These are phyloP conservation scores for Indri indri DNA, from an alignment of 2,113 vertebrate species.

Conservation along the genomic window DNA sequence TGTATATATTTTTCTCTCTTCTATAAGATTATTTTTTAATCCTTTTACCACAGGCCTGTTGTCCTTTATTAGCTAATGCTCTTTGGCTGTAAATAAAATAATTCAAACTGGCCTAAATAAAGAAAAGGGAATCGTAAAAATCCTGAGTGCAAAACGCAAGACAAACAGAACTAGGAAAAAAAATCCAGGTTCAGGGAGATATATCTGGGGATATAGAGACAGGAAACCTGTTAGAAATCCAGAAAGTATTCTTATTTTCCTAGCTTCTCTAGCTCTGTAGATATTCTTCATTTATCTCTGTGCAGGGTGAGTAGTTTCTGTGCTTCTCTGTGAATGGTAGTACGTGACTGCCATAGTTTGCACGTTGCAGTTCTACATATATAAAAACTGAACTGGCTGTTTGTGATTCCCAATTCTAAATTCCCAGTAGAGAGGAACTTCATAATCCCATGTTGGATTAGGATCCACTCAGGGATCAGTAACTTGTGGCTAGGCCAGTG, in stretches of 20 bases:
- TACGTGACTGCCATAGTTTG: background rate
- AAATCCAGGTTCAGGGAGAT: background rate
- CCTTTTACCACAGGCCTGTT: background rate
- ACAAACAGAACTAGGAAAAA: background rate
- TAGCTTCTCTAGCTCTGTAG: background rate
- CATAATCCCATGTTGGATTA: background rate
- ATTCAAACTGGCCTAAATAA: constrained; percentile 15
- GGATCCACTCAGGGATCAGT: background rate
- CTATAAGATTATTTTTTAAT: constrained; percentile 7
- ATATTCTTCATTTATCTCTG: background rate
- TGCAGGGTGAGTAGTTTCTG: background rate
- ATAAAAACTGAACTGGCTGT: background rate
- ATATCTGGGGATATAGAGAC: background rate
- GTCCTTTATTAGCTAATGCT: background rate
- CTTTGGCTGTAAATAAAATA: constrained; percentile 11
- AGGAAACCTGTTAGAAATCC: background rate
- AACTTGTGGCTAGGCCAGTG: background rate
- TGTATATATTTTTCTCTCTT: background rate
- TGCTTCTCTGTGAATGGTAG: background rate
- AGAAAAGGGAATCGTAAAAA: background rate
- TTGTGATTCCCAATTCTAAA: background rate
- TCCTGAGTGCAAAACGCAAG: background rate
- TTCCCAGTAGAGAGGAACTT: background rate
- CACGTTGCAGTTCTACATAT: background rate
- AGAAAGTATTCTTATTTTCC: background rate